Conservation (phyloP, 23 tunicate genomes). For the Styela clava region DNA sequence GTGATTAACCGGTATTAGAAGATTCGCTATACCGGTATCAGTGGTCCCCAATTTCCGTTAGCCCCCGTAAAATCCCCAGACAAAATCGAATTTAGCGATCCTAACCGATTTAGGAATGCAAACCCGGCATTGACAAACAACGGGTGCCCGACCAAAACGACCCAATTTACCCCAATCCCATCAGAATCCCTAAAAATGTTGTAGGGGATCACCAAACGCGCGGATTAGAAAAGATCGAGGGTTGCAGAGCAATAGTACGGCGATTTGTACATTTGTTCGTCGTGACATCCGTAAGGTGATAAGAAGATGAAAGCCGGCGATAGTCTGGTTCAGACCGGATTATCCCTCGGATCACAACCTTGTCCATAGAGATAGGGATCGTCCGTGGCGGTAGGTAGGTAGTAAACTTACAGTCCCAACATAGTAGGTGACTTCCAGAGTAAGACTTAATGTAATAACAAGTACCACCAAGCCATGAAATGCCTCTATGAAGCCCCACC, state of each 20-base stretch:
- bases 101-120: too few relatives aligned
- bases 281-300: slow-evolving; percentile 27
- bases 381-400: slow-evolving; percentile 1
- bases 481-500: too few relatives aligned
- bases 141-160: too few relatives aligned
- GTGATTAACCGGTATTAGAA: slow-evolving; percentile 18
- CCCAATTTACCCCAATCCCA: too few relatives aligned
- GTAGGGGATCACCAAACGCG: background rate
- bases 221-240: background rate
- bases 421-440: too few relatives aligned
- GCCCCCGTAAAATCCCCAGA: too few relatives aligned
- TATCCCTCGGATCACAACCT: slow-evolving; percentile 10
- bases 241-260: background rate
- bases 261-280: background rate
- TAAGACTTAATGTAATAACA: too few relatives aligned
- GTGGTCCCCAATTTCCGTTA: background rate
- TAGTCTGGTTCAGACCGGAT: slow-evolving; percentile 22
- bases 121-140: too few relatives aligned
- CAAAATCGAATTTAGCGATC: too few relatives aligned
- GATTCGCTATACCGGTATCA: slow-evolving; percentile 2
- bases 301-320: slow-evolving; percentile 28
- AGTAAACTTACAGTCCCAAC: too few relatives aligned
- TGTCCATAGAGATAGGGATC: slow-evolving; percentile 14
- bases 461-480: too few relatives aligned
- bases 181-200: too few relatives aligned